A percentile compares a stretch with the other conserved stretches of the same genome.
phyloP scores from a whole-genome alignment of 2,888 invertebrate genomes.

The Sinodicranocentrus sp. region DNA sequence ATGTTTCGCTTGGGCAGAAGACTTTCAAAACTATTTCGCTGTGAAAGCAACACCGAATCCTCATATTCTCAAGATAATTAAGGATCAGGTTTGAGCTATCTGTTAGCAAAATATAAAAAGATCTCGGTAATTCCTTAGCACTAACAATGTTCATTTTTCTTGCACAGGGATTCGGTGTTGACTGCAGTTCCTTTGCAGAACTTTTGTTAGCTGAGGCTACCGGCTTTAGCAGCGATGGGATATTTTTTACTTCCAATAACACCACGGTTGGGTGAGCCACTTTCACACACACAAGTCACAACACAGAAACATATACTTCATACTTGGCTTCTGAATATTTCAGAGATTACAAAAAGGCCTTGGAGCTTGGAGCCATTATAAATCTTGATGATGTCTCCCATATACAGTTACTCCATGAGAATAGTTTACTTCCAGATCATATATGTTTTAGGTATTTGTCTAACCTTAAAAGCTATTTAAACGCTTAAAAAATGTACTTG shows the following conservation, averaged over 20 bases:
- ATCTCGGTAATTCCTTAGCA: no score
- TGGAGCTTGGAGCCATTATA: conserved; percentile 44
- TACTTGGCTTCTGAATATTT: no score
- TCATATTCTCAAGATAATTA: conserved; percentile 45
- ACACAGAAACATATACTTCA: no score
- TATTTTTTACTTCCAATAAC: conserved; percentile 60
- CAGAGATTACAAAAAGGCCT: conserved; percentile 52
- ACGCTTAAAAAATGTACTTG: no score
- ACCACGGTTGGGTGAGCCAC: conserved; percentile 35
- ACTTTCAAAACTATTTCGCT: conserved; percentile 56
- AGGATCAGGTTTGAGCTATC: conserved; percentile 35
- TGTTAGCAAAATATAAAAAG: background rate
- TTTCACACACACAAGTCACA: no score
- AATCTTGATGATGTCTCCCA: conserved; percentile 59
- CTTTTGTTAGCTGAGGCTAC: conserved; percentile 45
- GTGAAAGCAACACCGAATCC: conserved; percentile 65
- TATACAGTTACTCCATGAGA: conserved; percentile 22
- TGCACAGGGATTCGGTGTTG: conserved; percentile 48
- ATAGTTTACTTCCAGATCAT: conserved; percentile 28
- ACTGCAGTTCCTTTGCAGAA: conserved; percentile 56
- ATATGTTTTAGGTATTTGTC: conserved; percentile 38
- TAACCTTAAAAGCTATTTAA: background rate
- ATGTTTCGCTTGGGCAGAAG: conserved; percentile 41
- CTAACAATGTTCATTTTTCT: no score
- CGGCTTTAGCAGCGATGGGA: conserved; percentile 45